A percentile compares a stretch with the other conserved stretches of the same genome.
phyloP scores from a whole-genome alignment of 2,888 invertebrate genomes.

The Lymantria monacha region DNA sequence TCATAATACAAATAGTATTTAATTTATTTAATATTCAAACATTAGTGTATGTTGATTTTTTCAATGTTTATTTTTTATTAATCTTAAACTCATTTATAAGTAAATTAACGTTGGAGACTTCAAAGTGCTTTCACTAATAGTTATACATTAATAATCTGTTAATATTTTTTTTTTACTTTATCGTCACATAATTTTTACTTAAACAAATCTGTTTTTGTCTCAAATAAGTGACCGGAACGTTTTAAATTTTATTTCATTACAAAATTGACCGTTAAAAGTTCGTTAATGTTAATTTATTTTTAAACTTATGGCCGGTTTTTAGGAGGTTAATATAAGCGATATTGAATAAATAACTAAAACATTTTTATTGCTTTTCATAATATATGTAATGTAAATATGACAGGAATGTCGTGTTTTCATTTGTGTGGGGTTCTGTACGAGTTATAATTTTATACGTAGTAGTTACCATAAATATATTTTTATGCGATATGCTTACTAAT shows the following conservation, averaged over 20 bases:
- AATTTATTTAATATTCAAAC: slow-evolving; percentile 1
- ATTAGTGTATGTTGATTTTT: slow-evolving; percentile 3
- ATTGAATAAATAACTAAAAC: slow-evolving; percentile 6
- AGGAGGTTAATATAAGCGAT: slow-evolving; percentile 10
- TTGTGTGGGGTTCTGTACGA: background rate
- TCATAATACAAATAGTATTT: background rate
- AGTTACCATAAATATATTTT: too few relatives aligned
- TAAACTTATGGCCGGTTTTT: slow-evolving; percentile 12
- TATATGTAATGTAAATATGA: slow-evolving; percentile 9
- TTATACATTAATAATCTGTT: slow-evolving; percentile 8
- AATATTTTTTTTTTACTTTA: slow-evolving; percentile 17
- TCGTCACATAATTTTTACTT: slow-evolving; percentile 12
- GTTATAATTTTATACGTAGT: background rate
- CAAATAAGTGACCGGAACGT: slow-evolving; percentile 17
- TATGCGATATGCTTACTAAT: too few relatives aligned
- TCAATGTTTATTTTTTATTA: slow-evolving; percentile 9
- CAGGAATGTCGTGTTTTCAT: slow-evolving; percentile 12
- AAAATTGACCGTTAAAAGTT: slow-evolving; percentile 11
- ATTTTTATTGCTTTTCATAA: slow-evolving; percentile 13
- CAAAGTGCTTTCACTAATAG: slow-evolving; percentile 1
- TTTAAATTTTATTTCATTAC: slow-evolving; percentile 28
- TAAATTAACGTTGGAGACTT: slow-evolving; percentile 13
- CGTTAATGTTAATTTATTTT: slow-evolving; percentile 7
- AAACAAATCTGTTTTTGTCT: slow-evolving; percentile 19
- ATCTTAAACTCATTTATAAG: slow-evolving; percentile 13